These are phyloP conservation scores for Pseudococcus longispinus DNA, from an alignment of 2,888 invertebrate species.

Conservation along the genomic window DNA sequence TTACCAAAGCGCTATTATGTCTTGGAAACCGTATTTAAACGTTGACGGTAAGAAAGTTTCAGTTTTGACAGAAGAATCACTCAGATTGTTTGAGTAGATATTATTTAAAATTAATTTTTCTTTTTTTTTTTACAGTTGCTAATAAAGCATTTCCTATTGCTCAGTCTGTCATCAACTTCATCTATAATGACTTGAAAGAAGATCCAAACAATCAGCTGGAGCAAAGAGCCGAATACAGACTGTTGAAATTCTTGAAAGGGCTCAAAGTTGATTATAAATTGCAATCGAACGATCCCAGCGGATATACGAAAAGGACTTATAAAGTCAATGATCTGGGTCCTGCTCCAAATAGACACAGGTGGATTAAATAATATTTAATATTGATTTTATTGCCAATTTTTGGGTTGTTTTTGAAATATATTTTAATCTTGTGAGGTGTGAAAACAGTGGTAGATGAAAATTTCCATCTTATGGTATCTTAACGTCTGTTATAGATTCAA, in stretches of 20 bases:
- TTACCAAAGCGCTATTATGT: constrained; percentile 90
- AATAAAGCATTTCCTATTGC: constrained; percentile 63
- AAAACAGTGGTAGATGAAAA: too few species aligned
- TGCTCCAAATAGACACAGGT: constrained; percentile 59
- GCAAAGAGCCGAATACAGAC: not conserved
- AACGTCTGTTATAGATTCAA: constrained; percentile 58
- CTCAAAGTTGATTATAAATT: constrained; percentile 64
- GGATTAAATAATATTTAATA: constrained; percentile 61
- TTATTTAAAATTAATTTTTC: not conserved
- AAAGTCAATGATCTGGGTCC: constrained; percentile 64
- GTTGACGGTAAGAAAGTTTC: constrained; percentile 74
- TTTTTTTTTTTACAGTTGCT: constrained; percentile 4
- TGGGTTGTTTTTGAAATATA: not conserved
- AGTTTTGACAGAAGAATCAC: not conserved
- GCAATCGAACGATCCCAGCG: constrained; percentile 61
- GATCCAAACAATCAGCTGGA: constrained; percentile 15
- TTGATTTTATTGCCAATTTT: not conserved
- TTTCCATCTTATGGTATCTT: not conserved
- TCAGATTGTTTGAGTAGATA: not conserved
- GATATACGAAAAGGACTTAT: constrained; percentile 64
- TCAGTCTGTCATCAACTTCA: constrained; percentile 63
- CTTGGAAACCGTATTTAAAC: constrained; percentile 83
- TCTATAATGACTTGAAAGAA: not conserved
- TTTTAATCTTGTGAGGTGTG: not conserved
- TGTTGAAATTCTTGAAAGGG: constrained; percentile 65